Evolutionary conservation across 2,113 vertebrate genomes (phyloP).

Genomic region (Rhynchopsitta pachyrhyncha): DNA sequence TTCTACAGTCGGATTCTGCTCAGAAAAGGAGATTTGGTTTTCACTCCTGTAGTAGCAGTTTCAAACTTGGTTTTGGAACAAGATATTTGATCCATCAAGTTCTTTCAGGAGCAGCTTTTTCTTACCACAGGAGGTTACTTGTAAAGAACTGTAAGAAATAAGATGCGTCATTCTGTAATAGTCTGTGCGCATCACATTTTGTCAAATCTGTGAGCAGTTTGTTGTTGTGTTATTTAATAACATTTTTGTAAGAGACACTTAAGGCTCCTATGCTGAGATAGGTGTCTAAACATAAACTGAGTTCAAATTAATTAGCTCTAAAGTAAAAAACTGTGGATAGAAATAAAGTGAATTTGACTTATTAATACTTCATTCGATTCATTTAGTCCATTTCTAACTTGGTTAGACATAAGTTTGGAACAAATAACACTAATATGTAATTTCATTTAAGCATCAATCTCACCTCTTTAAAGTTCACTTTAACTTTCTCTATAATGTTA

Average conservation of each 20-base stretch:
- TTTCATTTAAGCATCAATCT: not conserved
- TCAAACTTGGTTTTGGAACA: not conserved
- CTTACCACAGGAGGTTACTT: not conserved
- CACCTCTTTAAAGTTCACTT: accelerated
- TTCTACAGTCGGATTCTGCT: not conserved
- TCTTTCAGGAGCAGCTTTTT: not conserved
- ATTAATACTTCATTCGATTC: not conserved
- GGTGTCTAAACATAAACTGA: not conserved
- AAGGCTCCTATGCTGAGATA: not conserved
- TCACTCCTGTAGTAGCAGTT: not conserved
- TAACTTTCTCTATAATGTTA: not conserved
- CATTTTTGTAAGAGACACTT: not conserved
- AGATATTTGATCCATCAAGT: not conserved
- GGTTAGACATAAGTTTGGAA: not conserved
- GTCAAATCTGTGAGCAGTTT: not conserved
- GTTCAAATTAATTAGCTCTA: not conserved
- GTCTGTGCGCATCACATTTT: not conserved
- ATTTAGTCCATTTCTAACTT: not conserved
- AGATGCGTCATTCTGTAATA: not conserved
- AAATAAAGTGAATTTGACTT: not conserved
- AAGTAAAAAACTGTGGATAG: not conserved
- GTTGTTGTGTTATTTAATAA: not conserved
- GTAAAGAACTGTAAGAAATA: not conserved
- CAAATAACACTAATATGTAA: not conserved
- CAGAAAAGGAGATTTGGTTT: not conserved